Percentiles rank a stretch among this genome's conserved stretches.
Conservation (phyloP, 2,113 vertebrate species). For the Chiloscyllium plagiosum region DNA sequence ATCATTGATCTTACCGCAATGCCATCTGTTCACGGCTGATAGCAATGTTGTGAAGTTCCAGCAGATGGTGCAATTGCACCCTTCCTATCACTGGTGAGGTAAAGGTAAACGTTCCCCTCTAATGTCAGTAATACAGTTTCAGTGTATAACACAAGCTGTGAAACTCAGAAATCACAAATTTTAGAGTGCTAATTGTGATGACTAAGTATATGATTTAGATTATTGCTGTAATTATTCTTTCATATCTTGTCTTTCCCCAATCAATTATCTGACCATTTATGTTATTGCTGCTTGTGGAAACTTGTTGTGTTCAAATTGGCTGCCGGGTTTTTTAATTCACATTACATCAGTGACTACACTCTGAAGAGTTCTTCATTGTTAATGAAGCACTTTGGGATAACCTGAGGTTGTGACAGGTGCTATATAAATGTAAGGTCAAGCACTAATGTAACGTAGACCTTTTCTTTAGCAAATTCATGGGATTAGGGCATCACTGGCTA, state of each 20-base stretch:
- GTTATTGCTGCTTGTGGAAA: background rate
- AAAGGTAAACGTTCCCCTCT: background rate
- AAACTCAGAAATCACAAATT: background rate
- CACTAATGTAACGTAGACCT: background rate
- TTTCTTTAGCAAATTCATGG: background rate
- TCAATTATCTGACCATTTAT: background rate
- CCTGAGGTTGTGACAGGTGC: background rate
- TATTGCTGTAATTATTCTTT: background rate
- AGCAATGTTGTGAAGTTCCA: background rate
- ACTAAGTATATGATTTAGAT: background rate
- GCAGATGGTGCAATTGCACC: constrained; percentile 15
- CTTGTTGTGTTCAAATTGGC: background rate
- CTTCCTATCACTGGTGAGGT: background rate
- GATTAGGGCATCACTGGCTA: too few species aligned
- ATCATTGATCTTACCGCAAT: background rate
- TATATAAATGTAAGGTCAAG: background rate
- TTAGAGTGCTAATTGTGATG: background rate
- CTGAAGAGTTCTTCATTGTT: background rate
- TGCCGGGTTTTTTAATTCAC: background rate
- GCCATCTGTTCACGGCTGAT: background rate
- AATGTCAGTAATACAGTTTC: background rate
- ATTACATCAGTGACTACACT: background rate
- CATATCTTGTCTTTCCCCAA: background rate
- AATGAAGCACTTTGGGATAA: background rate
- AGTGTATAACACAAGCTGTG: background rate